phyloP scores from a whole-genome alignment of 2,888 invertebrate genomes.

The Suillia variegata region DNA sequence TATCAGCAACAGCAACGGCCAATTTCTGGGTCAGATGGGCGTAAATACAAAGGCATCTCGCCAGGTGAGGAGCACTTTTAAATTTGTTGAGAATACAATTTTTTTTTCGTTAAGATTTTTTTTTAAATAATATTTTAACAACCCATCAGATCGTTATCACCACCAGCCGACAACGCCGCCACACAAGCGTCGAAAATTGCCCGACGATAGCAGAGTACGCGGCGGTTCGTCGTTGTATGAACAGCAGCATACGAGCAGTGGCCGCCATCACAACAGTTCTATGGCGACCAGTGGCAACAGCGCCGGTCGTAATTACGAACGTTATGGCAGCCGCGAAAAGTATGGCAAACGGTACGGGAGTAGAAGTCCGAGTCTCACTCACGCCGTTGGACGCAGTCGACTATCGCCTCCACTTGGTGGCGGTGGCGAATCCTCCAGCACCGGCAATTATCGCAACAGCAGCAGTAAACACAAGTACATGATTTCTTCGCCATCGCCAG shows the following conservation, averaged over 20 bases:
- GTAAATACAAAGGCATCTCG: conserved; percentile 51
- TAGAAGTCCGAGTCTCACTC: background rate
- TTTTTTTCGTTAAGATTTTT: background rate
- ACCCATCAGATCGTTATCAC: conserved; percentile 51
- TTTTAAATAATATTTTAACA: conserved; percentile 9
- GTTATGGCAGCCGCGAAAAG: conserved; percentile 53
- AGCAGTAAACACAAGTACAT: conserved; percentile 49
- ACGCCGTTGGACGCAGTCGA: background rate
- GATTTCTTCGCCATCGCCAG: conserved; percentile 57
- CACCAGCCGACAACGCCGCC: conserved; percentile 57
- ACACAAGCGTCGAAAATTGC: conserved; percentile 58
- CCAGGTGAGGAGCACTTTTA: conserved; percentile 43
- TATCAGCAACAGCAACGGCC: conserved; percentile 35
- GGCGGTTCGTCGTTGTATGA: conserved; percentile 37
- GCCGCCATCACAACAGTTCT: conserved; percentile 42
- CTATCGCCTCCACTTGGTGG: too few species aligned
- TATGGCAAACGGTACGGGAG: conserved; percentile 51
- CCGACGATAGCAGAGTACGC: conserved; percentile 44
- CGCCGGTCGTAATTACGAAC: conserved; percentile 48
- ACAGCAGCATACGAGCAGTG: too few species aligned
- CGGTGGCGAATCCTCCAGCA: conserved; percentile 20
- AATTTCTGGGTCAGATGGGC: conserved; percentile 38
- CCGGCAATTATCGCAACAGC: conserved; percentile 42
- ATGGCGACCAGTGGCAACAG: conserved; percentile 25
- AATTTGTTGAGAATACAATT: background rate